Evolutionary conservation across 2,113 vertebrate species (phyloP).

Genomic region (Poicephalus gulielmi): DNA sequence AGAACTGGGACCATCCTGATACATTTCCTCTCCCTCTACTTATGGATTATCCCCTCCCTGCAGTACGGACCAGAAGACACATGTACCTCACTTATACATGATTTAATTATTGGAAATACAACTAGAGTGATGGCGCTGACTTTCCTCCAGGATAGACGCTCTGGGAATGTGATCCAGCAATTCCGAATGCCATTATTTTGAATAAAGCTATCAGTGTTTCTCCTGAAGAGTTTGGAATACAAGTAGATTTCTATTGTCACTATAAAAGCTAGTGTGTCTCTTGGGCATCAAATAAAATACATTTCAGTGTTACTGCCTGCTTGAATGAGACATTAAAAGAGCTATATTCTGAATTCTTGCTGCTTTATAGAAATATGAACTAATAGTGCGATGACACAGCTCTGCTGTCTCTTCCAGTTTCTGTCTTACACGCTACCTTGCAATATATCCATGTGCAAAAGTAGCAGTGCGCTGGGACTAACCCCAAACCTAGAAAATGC

Average conservation of each 20-base stretch:
- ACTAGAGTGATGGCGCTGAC: neutral
- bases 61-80: accelerated
- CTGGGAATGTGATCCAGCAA: neutral
- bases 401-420: neutral
- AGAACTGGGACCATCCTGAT: neutral
- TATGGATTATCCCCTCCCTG: neutral
- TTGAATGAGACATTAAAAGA: conserved; percentile 6
- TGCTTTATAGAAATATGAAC: neutral
- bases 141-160: neutral
- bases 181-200: neutral
- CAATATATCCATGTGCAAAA: accelerated
- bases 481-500: neutral
- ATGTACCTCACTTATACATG: neutral
- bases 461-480: neutral
- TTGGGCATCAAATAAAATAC: conserved; percentile 23
- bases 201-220: conserved; percentile 21
- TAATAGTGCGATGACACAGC: accelerated
- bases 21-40: neutral
- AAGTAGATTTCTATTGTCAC: conserved; percentile 32
- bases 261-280: neutral
- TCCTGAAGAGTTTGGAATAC: conserved; percentile 31
- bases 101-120: neutral
- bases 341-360: neutral
- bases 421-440: neutral
- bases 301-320: neutral